phyloP scores from a whole-genome alignment of 2,113 vertebrate genomes.

The Pitta sordida region DNA sequence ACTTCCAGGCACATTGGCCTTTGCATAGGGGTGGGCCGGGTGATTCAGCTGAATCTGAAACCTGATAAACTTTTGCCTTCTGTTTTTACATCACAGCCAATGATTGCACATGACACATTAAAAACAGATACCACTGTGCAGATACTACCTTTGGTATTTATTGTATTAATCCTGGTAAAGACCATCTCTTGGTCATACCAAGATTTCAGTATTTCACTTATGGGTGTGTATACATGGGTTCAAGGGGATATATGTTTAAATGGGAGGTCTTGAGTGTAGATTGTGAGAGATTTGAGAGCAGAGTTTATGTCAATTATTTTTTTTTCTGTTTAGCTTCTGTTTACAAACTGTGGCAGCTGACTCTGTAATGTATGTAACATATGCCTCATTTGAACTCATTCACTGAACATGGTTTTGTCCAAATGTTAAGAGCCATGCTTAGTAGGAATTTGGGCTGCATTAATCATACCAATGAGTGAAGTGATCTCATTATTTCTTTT shows the following conservation, averaged over 20 bases:
- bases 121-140: conserved; percentile 8
- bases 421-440: not conserved
- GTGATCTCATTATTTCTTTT: not conserved
- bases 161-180: not conserved
- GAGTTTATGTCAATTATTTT: not conserved
- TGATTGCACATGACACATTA: conserved; percentile 38
- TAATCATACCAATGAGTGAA: not conserved
- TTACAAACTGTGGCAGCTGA: not conserved
- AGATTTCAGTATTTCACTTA: not conserved
- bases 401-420: not conserved
- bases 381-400: not conserved
- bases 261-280: not conserved
- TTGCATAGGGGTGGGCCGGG: conserved; percentile 62
- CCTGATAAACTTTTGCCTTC: conserved; percentile 67
- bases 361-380: not conserved
- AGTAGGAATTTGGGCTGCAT: not conserved
- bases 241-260: not conserved
- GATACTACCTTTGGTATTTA: conserved; percentile 45
- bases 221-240: not conserved
- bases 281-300: not conserved
- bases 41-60: conserved; percentile 71
- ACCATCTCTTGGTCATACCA: not conserved
- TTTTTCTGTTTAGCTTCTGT: not conserved
- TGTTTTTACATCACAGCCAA: conserved; percentile 56
- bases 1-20: conserved; percentile 53